Base-by-base conservation (phyloP, 2,888 invertebrate species). In the Ichneumoninae sp. region DNA sequence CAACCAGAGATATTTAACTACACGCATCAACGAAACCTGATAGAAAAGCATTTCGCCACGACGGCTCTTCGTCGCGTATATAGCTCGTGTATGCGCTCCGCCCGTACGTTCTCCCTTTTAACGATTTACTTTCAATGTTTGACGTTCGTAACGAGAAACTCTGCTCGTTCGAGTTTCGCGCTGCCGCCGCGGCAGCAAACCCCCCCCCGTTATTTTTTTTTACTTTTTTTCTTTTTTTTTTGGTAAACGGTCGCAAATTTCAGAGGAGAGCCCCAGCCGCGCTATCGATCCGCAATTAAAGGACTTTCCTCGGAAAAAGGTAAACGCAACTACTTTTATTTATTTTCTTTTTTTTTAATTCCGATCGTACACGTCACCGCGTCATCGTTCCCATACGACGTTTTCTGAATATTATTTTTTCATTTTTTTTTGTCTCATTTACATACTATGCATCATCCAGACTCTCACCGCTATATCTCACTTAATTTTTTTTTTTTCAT, bases 41-140 rank as follows among this genome's bases (percentile, higher is more conserved):
- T 65, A 63, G 36, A 75, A 75, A 75, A 75, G 75, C 75, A 75
- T 75, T 75, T 63, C 26, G 36, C 36, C 30, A 71, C 40, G 70
- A 80, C n/a, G 33, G 36, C 26, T 57, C 50, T 52, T 52, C 19
- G 30, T 52, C 69, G 52, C 33, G 1, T 50, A 19, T 69, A n/a
- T 68, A 63, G 68, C 33, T 74, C 50, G 75, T 75, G 70, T 73
- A 75, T 76, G 81, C 82, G 83, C 76, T 86, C 79, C 81, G 86
- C 76, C 74, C 86, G 86, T 84, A 86, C 86, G 86, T 86, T 84
- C 78, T 81, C 82, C 76, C 83, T 81, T 84, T 86, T 82, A 86
- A 86, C 86, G 86, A 79, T 86, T 86, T 86, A 86, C 86, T 86
- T 86, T 86, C 86, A 86, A 86, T 86, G 86, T 86, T 86, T 86